Conservation (phyloP, 2,888 invertebrate genomes). For the Caprella mutica region DNA sequence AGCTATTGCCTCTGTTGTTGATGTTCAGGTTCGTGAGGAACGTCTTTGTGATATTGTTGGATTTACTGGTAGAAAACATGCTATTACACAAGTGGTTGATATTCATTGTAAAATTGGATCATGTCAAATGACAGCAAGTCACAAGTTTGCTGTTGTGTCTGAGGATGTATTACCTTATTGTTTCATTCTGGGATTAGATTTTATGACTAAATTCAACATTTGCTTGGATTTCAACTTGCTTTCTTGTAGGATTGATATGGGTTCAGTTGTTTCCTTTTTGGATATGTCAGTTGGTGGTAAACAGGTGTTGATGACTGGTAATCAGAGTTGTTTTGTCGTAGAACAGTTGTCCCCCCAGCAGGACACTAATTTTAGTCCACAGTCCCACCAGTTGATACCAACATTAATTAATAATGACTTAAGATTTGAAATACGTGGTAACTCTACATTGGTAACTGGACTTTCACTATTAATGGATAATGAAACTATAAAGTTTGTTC, state of each 20-base stretch:
- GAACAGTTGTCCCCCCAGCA: no score
- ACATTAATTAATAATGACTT: background rate
- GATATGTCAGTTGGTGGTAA: no score
- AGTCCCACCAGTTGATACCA: background rate
- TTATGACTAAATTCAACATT: no score
- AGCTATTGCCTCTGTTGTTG: background rate
- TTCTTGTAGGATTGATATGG: no score
- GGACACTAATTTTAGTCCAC: no score
- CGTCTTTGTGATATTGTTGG: background rate
- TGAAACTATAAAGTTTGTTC: background rate
- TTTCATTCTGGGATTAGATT: background rate
- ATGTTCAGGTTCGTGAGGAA: background rate
- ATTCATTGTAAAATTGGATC: background rate
- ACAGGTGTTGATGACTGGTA: no score
- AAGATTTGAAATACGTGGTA: background rate
- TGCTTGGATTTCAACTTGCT: no score
- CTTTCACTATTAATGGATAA: background rate
- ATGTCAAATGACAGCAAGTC: background rate
- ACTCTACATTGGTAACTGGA: background rate
- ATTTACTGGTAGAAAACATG: background rate
- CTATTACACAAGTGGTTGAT: background rate
- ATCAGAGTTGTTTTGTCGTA: no score
- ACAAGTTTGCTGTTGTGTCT: background rate
- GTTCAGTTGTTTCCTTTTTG: no score
- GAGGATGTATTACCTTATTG: background rate